Conservation (phyloP, 2,113 vertebrate genomes). For the Corythoichthys intestinalis region DNA sequence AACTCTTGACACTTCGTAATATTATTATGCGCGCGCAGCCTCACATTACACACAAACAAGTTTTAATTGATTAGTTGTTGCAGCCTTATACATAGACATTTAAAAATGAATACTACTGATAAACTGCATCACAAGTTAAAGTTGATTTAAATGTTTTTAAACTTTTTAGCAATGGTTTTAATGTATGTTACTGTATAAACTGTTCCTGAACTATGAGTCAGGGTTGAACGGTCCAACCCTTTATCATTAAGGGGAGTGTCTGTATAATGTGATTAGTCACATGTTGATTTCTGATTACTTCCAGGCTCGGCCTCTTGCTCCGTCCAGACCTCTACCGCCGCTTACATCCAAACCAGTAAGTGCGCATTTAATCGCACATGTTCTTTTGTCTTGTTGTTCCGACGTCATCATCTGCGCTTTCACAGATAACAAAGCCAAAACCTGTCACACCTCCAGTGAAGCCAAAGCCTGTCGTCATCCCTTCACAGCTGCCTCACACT, state of each 20-base stretch:
- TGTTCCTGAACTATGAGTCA: background rate
- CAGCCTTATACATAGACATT: too few relatives aligned
- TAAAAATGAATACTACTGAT: background rate
- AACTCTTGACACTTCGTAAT: too few relatives aligned
- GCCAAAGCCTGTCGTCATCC: constrained; percentile 58
- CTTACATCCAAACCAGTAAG: constrained; percentile 65
- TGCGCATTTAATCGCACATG: background rate
- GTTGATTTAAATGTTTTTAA: background rate
- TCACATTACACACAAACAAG: too few relatives aligned
- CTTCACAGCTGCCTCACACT: constrained; percentile 52
- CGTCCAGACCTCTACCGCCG: constrained; percentile 71
- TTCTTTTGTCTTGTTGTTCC: background rate
- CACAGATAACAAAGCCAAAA: constrained; percentile 55
- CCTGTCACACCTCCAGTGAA: constrained; percentile 67
- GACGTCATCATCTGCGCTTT: constrained; percentile 15
- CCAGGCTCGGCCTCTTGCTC: constrained; percentile 67
- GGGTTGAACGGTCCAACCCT: background rate
- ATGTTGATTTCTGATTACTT: constrained; percentile 5
- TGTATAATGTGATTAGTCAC: background rate
- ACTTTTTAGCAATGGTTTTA: too few relatives aligned
- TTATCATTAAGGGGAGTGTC: background rate
- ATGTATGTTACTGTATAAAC: background rate
- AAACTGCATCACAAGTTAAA: background rate
- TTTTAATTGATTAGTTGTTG: too few relatives aligned
- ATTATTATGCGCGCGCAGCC: too few relatives aligned